Conservation (phyloP, 2,797 vertebrate genomes). For the Mallotus villosus region DNA sequence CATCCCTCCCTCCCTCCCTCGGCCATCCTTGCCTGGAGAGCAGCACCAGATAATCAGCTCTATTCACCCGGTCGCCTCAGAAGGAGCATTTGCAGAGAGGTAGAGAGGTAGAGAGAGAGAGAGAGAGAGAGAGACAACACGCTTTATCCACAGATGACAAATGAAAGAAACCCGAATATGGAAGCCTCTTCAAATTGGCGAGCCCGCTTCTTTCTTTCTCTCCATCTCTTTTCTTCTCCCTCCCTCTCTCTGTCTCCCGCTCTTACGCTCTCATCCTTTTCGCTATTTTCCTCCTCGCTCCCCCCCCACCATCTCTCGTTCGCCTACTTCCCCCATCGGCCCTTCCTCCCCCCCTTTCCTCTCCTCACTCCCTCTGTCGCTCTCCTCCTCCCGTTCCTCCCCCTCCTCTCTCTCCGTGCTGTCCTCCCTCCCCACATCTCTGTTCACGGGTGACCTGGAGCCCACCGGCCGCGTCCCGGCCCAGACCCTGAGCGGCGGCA, state of each 20-base stretch:
- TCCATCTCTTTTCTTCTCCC: no score
- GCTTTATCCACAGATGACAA: conserved; percentile 19
- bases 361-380: background rate
- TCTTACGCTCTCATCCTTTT: no score
- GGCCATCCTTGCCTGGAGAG: background rate
- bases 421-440: background rate
- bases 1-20: no score
- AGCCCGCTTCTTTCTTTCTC: background rate
- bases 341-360: background rate
- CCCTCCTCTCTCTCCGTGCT: no score
- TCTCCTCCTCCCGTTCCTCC: background rate
- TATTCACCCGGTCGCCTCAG: conserved; percentile 19
- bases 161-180: conserved; percentile 14
- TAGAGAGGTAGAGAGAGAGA: background rate
- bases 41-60: conserved; percentile 19
- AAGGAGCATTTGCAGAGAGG: conserved; percentile 10
- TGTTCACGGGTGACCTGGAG: conserved; percentile 7
- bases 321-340: background rate
- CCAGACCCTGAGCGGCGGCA: background rate
- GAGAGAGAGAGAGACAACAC: background rate
- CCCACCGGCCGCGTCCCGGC: background rate
- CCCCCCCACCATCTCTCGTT: background rate
- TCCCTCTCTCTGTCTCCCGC: background rate
- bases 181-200: conserved; percentile 14
- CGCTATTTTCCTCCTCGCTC: background rate